Evolutionary conservation across 2,888 invertebrate species (phyloP).

Genomic region (Conistra vaccinii): DNA sequence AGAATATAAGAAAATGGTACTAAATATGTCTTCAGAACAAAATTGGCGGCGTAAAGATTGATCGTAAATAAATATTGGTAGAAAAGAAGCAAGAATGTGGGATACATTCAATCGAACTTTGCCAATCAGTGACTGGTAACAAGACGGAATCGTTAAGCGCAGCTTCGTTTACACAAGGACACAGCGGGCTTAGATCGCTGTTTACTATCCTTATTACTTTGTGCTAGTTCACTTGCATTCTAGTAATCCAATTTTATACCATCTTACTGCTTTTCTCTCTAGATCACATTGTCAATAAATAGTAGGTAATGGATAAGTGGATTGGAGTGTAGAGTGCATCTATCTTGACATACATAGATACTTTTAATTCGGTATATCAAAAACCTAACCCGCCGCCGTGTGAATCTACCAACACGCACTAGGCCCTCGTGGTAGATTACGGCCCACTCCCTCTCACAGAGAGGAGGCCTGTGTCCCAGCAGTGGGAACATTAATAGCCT

Average conservation of each 20-base stretch:
- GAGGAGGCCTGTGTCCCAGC: no score
- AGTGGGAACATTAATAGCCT: no score
- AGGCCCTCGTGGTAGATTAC: no score
- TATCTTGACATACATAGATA: background rate
- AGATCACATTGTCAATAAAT: background rate
- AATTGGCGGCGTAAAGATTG: constrained; percentile 31
- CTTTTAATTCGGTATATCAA: background rate
- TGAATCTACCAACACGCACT: no score
- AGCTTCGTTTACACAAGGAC: constrained; percentile 65
- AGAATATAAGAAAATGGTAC: background rate
- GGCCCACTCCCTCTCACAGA: no score
- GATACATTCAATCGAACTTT: constrained; percentile 74
- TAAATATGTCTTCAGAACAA: constrained; percentile 1
- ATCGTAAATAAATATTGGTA: constrained; percentile 60
- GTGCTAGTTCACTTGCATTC: constrained; percentile 46
- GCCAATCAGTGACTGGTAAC: constrained; percentile 71
- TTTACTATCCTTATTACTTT: constrained; percentile 47
- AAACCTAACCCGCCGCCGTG: no score
- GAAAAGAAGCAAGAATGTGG: constrained; percentile 59
- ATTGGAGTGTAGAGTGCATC: background rate
- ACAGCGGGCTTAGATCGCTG: constrained; percentile 39
- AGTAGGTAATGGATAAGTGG: background rate
- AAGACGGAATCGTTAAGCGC: constrained; percentile 67
- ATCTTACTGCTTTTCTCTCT: background rate
- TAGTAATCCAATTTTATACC: constrained; percentile 12